Base-by-base conservation (phyloP, 2,797 vertebrate genomes). In the Bradypus variegatus region DNA sequence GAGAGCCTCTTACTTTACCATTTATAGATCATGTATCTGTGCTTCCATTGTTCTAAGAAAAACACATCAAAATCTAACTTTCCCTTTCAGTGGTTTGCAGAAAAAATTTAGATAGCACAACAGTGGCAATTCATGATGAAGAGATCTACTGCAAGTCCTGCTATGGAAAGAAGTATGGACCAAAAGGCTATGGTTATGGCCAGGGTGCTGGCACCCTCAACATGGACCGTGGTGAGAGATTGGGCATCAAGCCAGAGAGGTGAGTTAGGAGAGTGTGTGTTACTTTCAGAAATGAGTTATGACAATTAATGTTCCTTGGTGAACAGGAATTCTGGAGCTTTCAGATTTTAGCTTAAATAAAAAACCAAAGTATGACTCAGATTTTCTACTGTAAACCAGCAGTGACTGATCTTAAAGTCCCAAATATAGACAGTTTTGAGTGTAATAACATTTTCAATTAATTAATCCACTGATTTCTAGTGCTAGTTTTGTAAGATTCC, bases 111-210 rank as follows among this genome's bases (percentile, higher is more conserved):
- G 99, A 99, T 97, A 99, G 99, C 96, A 99, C 98, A 91, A 99
- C 98, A 0, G 97, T 99, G 97, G 98, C 99, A 0, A 99, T 98
- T 91, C 99, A 99, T 0, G 98, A 98, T 90, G 97, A 98, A 89
- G 99, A 99, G 96, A 98, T 99, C 97, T 99, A 99, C 97, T 99
- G 99, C 97, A 98, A 98, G 93, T 99, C 99, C 2, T 99, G 99
- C 97, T 99, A 99, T 0, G 99, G 99, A 23, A 99, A 99, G 96
- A 99, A 99, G 94, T 99, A 99, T 2, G 99, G 99, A 8, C 99
- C 99, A 0, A 99, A 99, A 97, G 99, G 99, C 65, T 99, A 99
- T 0, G 99, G 99, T 1, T 99, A 99, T 0, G 99, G 99, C 23
- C 99, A 99, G 96, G 99, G 99, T 15, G 99, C 99, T 0, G 99